A percentile compares a stretch with the other conserved stretches of the same genome.
Evolutionary conservation across 2,888 invertebrate species (phyloP).

Genomic region (Syrphus vitripennis): DNA sequence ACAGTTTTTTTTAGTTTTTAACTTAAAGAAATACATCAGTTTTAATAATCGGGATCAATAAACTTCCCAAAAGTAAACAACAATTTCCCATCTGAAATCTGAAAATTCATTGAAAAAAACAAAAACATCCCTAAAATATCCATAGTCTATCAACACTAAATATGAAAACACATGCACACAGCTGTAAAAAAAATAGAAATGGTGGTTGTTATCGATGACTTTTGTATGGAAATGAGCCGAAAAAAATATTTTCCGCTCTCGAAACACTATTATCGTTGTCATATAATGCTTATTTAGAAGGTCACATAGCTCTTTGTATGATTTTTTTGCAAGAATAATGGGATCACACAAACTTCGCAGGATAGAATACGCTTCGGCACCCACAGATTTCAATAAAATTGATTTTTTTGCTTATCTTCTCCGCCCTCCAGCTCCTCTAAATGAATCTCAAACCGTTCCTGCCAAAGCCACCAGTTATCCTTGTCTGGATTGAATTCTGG

Average conservation of each 20-base stretch:
- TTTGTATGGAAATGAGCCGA: no score
- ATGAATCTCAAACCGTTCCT: background rate
- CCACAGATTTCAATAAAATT: background rate
- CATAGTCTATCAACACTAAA: no score
- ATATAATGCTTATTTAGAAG: background rate
- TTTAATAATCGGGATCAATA: no score
- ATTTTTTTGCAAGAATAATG: background rate
- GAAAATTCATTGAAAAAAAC: no score
- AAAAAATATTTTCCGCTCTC: conserved; percentile 4
- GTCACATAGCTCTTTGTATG: background rate
- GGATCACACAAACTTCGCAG: background rate
- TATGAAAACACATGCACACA: no score
- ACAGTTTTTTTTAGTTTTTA: no score
- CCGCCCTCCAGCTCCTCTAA: background rate
- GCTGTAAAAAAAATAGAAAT: no score
- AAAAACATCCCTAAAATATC: no score
- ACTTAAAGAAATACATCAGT: no score
- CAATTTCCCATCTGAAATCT: no score
- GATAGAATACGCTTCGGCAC: background rate
- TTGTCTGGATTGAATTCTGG: conserved; percentile 1
- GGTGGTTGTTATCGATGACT: no score
- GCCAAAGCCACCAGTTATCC: background rate
- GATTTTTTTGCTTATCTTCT: background rate
- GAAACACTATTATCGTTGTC: background rate
- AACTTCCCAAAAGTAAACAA: no score